A percentile compares a stretch with the other conserved stretches of the same genome.
phyloP scores from a whole-genome alignment of 2,113 vertebrate genomes.

The Conger conger region DNA sequence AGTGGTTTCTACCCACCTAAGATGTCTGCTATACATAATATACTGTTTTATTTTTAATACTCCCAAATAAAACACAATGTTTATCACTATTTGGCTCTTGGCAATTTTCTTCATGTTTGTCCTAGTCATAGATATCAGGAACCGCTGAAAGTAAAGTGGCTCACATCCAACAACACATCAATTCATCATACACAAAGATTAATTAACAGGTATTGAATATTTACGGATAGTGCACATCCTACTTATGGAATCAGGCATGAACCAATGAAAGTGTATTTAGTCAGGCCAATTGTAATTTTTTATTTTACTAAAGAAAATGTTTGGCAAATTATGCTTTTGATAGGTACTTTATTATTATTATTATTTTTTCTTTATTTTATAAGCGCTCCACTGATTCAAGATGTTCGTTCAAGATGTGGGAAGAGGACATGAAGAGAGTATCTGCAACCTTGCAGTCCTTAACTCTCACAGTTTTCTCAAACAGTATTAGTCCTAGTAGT shows the following conservation, averaged over 20 bases:
- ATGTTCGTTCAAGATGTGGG: neutral
- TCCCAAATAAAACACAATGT: slow-evolving; percentile 33
- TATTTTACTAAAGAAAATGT: no score
- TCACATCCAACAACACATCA: no score
- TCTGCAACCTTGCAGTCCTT: no score
- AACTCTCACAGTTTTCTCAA: no score
- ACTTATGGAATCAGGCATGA: no score
- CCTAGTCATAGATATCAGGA: no score
- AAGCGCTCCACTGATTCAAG: neutral
- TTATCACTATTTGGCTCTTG: slow-evolving; percentile 8
- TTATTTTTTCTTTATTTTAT: neutral
- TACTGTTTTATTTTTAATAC: slow-evolving; percentile 39
- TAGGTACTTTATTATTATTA: neutral
- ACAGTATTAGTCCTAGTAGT: no score
- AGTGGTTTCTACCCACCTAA: slow-evolving; percentile 28
- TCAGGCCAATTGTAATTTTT: no score
- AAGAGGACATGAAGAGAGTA: neutral
- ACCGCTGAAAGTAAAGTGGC: no score
- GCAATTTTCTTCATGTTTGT: neutral
- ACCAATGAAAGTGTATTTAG: no score
- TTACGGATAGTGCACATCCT: no score
- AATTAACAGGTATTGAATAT: neutral
- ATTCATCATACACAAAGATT: no score
- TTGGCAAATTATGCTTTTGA: neutral
- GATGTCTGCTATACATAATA: slow-evolving; percentile 29